Evolutionary conservation across 2,113 vertebrate genomes (phyloP).

Genomic region (Leucoraja erinaceus): DNA sequence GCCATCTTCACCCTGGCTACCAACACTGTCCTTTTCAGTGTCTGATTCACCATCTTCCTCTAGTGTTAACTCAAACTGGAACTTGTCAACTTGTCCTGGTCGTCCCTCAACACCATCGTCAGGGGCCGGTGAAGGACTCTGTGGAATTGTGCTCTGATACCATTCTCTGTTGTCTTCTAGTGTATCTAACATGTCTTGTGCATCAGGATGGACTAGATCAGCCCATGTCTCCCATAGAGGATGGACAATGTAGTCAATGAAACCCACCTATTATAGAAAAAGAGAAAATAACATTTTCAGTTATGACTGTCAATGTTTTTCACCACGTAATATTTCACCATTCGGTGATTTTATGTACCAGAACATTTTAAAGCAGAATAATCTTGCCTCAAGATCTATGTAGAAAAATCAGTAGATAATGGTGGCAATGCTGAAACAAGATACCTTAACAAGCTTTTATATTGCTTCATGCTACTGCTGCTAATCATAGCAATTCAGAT

Average conservation of each 20-base stretch:
- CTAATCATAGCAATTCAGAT: not conserved
- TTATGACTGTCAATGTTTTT: not conserved
- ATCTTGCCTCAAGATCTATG: not conserved
- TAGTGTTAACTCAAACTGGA: constrained; percentile 95
- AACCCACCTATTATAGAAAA: constrained; percentile 74
- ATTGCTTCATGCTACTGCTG: not conserved
- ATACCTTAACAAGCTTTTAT: not conserved
- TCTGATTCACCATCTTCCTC: constrained; percentile 94
- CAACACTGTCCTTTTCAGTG: constrained; percentile 90
- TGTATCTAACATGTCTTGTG: constrained; percentile 95
- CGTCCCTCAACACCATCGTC: constrained; percentile 82
- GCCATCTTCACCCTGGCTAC: constrained; percentile 84
- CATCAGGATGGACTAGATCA: constrained; percentile 92
- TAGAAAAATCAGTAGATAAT: not conserved
- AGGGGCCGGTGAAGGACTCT: constrained; percentile 85
- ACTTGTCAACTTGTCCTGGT: constrained; percentile 84
- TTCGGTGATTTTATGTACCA: not conserved
- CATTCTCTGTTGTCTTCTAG: constrained; percentile 97
- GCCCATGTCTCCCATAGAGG: constrained; percentile 98
- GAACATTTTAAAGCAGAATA: not conserved
- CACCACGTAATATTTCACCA: not conserved
- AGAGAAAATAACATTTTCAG: not conserved
- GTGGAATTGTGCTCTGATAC: constrained; percentile 99
- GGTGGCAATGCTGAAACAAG: not conserved
- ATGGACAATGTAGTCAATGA: constrained; percentile 98